These are phyloP conservation scores for Bombus sylvicola DNA, from an alignment of 1,140 invertebrate genomes.

Conservation along the genomic window DNA sequence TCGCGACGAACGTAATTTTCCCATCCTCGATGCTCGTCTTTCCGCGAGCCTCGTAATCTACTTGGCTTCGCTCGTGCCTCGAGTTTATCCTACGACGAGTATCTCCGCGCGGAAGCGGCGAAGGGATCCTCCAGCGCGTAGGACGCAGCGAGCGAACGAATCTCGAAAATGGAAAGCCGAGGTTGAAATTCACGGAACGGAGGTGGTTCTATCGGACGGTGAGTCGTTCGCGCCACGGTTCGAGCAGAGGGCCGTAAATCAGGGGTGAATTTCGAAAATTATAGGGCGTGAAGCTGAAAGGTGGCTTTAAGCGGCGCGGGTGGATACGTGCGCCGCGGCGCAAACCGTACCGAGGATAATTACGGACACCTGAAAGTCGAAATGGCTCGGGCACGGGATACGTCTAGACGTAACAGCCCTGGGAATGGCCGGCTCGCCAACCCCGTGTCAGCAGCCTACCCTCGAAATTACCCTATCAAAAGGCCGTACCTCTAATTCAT, in stretches of 20 bases:
- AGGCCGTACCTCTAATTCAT: conserved; percentile 66
- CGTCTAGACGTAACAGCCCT: conserved; percentile 76
- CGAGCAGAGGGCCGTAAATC: conserved; percentile 70
- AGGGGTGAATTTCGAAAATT: conserved; percentile 77
- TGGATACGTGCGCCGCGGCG: conserved; percentile 57
- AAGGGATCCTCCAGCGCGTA: too few species aligned
- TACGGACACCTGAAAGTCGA: conserved; percentile 79
- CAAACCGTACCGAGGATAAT: conserved; percentile 68
- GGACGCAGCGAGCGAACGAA: too few species aligned
- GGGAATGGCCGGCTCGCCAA: conserved; percentile 70
- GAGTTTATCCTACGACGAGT: too few species aligned
- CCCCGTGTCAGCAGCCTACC: conserved; percentile 66
- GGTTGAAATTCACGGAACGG: conserved; percentile 8
- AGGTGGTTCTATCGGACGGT: neutral
- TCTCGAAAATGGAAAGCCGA: neutral
- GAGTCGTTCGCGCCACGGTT: conserved; percentile 1
- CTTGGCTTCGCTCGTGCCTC: too few species aligned
- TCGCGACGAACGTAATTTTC: too few species aligned
- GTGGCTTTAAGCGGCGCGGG: conserved; percentile 67
- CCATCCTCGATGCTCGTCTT: too few species aligned
- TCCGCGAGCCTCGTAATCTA: too few species aligned
- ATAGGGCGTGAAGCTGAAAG: conserved; percentile 74
- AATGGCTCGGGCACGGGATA: conserved; percentile 69
- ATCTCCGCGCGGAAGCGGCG: too few species aligned
- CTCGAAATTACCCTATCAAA: conserved; percentile 77